Evolutionary conservation across 1,140 invertebrate species (phyloP).

Genomic region (Pseudomyrmex pallidus): DNA sequence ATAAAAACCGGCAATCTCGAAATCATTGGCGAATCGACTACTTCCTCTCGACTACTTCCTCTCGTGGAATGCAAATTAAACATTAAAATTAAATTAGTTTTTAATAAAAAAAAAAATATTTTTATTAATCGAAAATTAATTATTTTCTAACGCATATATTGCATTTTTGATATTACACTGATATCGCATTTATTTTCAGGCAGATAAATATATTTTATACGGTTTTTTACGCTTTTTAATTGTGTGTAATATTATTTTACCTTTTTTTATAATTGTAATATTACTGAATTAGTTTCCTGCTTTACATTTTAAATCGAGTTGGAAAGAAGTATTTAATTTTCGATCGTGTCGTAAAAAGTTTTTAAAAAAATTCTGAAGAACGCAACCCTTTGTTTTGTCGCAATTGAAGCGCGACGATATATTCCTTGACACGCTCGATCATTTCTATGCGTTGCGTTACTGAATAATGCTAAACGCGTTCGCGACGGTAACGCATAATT

Average conservation of each 20-base stretch:
- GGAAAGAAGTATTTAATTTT: not conserved
- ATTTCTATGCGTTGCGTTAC: not conserved
- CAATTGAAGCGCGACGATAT: conserved; percentile 23
- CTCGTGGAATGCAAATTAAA: not conserved
- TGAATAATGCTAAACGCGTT: conserved; percentile 3
- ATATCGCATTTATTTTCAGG: too few species aligned
- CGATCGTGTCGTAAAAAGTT: not conserved
- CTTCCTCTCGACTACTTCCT: conserved; percentile 6
- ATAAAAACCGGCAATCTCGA: conserved; percentile 19
- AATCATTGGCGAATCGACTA: conserved; percentile 23
- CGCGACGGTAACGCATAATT: conserved; percentile 11
- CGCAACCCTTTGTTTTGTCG: not conserved
- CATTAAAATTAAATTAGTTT: too few species aligned
- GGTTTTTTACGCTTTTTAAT: too few species aligned
- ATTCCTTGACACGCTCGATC: conserved; percentile 16
- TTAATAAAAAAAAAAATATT: too few species aligned
- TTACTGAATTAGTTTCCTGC: too few species aligned
- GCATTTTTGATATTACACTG: not conserved
- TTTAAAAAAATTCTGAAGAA: not conserved
- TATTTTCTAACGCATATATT: too few species aligned
- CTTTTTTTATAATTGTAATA: too few species aligned
- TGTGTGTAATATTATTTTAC: too few species aligned
- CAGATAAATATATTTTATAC: too few species aligned
- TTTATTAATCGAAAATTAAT: too few species aligned
- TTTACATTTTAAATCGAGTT: too few species aligned